A percentile compares a stretch with the other conserved stretches of the same genome.
Conservation (phyloP, 2,113 vertebrate species). For the Ammodramus savannarum region DNA sequence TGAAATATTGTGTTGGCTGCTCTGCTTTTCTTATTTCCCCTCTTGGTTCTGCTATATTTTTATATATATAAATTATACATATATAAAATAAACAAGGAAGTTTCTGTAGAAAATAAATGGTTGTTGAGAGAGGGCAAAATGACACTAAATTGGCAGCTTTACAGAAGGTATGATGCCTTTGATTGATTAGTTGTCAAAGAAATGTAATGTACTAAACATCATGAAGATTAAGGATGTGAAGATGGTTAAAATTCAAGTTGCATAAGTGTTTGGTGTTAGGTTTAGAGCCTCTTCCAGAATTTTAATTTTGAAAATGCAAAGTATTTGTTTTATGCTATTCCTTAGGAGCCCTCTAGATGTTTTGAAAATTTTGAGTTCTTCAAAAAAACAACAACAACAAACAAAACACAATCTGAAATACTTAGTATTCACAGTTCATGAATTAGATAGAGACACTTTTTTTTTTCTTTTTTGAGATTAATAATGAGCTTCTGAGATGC, state of each 20-base stretch:
- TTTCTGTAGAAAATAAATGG: conserved; percentile 60
- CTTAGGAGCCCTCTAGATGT: conserved; percentile 33
- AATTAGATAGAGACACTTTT: conserved; percentile 11
- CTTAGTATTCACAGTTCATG: conserved; percentile 38
- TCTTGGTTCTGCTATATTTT: not conserved
- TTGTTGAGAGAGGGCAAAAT: conserved; percentile 51
- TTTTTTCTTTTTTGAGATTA: conserved; percentile 48
- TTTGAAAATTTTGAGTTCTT: conserved; percentile 31
- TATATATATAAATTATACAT: not conserved
- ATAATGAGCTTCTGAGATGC: conserved; percentile 46
- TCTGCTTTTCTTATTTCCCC: not conserved
- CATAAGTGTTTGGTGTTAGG: conserved; percentile 34
- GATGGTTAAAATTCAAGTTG: conserved; percentile 58
- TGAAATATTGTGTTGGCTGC: not conserved
- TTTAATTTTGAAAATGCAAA: conserved; percentile 34
- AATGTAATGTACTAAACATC: conserved; percentile 63
- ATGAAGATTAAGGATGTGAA: conserved; percentile 61
- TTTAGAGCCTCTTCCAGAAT: conserved; percentile 43
- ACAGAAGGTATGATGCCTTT: conserved; percentile 55
- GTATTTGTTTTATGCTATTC: conserved; percentile 22
- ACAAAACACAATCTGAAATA: conserved; percentile 30
- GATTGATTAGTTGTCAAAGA: conserved; percentile 71
- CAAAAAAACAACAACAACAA: conserved; percentile 7
- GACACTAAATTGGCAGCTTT: conserved; percentile 62
- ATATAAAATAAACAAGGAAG: conserved; percentile 54